These are phyloP conservation scores for Myiotriccus ornatus DNA, from an alignment of 2,797 vertebrate species.

Conservation along the genomic window DNA sequence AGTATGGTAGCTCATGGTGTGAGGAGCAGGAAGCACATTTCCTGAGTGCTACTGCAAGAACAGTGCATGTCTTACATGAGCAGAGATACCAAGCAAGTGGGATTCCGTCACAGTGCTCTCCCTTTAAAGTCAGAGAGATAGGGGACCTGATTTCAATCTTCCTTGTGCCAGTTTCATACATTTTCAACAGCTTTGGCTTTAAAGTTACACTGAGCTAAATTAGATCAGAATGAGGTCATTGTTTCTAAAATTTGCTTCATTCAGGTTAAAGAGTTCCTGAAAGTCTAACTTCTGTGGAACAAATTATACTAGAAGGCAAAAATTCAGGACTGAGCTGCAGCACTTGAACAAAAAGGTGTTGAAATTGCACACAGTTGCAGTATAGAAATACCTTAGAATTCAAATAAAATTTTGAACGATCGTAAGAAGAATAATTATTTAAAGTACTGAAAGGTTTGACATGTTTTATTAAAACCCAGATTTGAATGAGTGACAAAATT, in stretches of 20 bases:
- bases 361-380: neutral
- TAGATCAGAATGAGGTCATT: constrained; percentile 29
- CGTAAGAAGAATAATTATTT: neutral
- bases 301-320: constrained; percentile 26
- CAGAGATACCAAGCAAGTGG: neutral
- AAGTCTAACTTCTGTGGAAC: constrained; percentile 16
- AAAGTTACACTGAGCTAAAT: constrained; percentile 14
- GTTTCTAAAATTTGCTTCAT: constrained; percentile 48
- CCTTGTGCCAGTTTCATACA: constrained; percentile 2
- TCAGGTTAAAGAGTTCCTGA: constrained; percentile 54
- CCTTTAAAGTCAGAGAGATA: neutral
- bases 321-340: neutral
- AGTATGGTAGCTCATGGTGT: neutral
- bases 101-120: neutral
- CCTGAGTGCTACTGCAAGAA: neutral
- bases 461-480: neutral
- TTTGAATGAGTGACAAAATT: neutral
- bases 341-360: neutral
- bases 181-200: constrained; percentile 5
- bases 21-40: neutral
- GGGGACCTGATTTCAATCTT: constrained; percentile 1
- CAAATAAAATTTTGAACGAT: neutral
- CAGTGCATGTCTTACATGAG: neutral
- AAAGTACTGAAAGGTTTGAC: neutral
- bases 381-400: neutral